phyloP scores from a whole-genome alignment of 2,797 vertebrate species.

The Platalea minor region DNA sequence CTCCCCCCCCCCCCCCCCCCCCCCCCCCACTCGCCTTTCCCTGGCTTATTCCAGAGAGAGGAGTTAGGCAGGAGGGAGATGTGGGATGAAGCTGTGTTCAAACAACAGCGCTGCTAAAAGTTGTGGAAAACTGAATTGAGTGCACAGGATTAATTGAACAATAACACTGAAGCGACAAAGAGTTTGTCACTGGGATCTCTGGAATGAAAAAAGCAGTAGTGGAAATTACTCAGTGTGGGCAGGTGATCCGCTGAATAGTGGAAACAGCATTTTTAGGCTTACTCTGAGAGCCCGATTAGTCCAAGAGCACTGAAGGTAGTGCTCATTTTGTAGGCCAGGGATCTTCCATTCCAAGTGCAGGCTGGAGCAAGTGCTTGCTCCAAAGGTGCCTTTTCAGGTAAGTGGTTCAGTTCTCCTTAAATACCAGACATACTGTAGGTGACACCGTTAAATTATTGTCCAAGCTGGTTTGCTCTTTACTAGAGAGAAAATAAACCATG shows the following conservation, averaged over 20 bases:
- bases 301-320: background rate
- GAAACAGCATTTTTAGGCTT: background rate
- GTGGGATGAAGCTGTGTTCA: background rate
- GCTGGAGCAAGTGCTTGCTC: background rate
- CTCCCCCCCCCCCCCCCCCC: no score
- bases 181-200: background rate
- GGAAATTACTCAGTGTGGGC: background rate
- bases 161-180: background rate
- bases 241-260: background rate
- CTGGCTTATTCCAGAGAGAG: background rate
- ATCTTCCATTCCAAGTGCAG: background rate
- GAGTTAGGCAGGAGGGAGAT: background rate
- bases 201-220: background rate
- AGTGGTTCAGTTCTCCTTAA: background rate
- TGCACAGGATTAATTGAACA: background rate
- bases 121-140: background rate
- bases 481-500: background rate
- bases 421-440: background rate
- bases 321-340: background rate
- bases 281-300: background rate
- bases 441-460: background rate
- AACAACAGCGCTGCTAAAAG: background rate
- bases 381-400: background rate
- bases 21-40: background rate
- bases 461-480: background rate